Evolutionary conservation across 2,113 vertebrate species (phyloP).

Genomic region (Poicephalus gulielmi): DNA sequence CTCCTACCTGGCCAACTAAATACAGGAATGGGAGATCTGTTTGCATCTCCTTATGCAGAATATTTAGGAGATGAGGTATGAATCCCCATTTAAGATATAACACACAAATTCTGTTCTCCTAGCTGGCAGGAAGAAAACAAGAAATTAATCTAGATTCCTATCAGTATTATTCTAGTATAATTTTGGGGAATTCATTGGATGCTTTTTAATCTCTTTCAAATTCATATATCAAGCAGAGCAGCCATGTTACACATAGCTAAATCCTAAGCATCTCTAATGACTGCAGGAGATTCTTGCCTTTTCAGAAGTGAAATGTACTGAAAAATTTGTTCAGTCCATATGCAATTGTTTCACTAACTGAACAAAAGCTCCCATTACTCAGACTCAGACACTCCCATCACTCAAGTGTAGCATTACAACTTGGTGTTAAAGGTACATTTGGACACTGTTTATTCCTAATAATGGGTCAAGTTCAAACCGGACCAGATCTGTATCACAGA

Average conservation of each 20-base stretch:
- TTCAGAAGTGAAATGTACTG: neutral
- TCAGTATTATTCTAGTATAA: neutral
- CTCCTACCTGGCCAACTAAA: neutral
- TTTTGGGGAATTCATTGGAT: neutral
- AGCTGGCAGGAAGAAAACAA: neutral
- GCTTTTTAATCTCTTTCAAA: neutral
- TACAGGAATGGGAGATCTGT: neutral
- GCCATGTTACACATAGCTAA: neutral
- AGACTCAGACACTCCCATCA: neutral
- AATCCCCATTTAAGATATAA: neutral
- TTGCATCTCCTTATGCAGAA: neutral
- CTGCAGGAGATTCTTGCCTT: neutral
- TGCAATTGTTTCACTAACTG: neutral
- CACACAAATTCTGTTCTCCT: neutral
- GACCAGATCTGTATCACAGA: neutral
- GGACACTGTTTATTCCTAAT: neutral
- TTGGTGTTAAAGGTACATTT: neutral
- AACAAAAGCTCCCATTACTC: neutral
- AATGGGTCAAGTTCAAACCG: neutral
- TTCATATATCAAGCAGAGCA: neutral
- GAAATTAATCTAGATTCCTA: neutral
- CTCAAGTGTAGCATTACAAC: neutral
- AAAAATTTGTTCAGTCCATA: neutral
- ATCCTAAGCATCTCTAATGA: neutral
- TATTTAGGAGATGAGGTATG: neutral